Percentiles rank a stretch among this genome's conserved stretches.
Conservation (phyloP, 2,113 vertebrate genomes). For the Epinephelus fuscoguttatus region DNA sequence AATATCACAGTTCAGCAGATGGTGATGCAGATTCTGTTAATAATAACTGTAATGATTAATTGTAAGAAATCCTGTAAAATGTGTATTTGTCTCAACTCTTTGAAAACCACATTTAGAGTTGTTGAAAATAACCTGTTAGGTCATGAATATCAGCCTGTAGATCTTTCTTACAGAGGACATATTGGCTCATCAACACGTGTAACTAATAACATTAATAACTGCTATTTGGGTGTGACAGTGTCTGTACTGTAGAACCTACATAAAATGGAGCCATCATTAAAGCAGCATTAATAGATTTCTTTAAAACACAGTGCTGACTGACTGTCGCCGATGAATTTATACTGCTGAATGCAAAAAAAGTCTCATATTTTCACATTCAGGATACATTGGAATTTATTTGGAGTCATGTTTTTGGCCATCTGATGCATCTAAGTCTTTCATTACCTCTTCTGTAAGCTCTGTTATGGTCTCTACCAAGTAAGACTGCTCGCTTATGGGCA, state of each 20-base stretch:
- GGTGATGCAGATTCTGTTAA: conserved; percentile 54
- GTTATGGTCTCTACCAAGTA: not conserved
- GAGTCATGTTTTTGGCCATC: not conserved
- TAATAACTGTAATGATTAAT: conserved; percentile 39
- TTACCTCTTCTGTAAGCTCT: not conserved
- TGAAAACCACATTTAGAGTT: not conserved
- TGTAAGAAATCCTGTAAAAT: conserved; percentile 12
- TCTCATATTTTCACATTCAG: too few relatives aligned
- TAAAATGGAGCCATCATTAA: not conserved
- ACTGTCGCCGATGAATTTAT: not conserved
- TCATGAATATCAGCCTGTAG: not conserved
- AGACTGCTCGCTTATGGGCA: too few relatives aligned
- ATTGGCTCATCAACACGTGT: not conserved
- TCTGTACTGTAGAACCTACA: not conserved
- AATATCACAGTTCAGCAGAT: conserved; percentile 58
- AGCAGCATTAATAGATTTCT: not conserved
- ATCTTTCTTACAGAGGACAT: not conserved
- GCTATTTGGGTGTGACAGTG: not conserved
- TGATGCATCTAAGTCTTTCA: not conserved
- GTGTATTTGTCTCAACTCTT: not conserved
- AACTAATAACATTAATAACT: not conserved
- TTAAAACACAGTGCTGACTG: too few relatives aligned
- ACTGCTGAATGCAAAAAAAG: not conserved
- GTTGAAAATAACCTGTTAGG: not conserved
- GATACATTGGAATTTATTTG: not conserved